phyloP scores from a whole-genome alignment of 2,888 invertebrate genomes.

The Quadriops clusia region DNA sequence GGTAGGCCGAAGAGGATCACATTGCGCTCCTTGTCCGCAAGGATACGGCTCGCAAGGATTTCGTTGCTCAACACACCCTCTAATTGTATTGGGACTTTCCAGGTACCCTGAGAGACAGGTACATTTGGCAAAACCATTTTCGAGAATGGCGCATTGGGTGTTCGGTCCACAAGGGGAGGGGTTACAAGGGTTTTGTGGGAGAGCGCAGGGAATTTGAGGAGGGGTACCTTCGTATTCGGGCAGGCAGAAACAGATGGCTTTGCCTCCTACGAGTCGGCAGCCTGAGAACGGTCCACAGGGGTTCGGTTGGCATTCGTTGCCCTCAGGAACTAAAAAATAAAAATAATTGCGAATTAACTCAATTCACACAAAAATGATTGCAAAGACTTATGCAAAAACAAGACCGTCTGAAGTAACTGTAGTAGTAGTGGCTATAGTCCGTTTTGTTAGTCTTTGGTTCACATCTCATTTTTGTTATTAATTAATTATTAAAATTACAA shows the following conservation, averaged over 20 bases:
- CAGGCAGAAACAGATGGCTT: slow-evolving; percentile 76
- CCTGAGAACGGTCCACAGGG: slow-evolving; percentile 77
- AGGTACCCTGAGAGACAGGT: slow-evolving; percentile 72
- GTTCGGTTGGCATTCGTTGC: slow-evolving; percentile 70
- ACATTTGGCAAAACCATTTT: slow-evolving; percentile 76
- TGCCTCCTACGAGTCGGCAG: slow-evolving; percentile 61
- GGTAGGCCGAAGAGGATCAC: slow-evolving; percentile 66
- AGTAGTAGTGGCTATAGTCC: neutral
- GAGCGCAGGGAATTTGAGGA: slow-evolving; percentile 54
- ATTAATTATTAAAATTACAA: neutral
- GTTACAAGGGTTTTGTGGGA: slow-evolving; percentile 69
- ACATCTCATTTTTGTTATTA: too few relatives aligned
- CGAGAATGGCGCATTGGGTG: slow-evolving; percentile 66
- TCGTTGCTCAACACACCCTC: slow-evolving; percentile 68
- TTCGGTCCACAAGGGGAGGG: slow-evolving; percentile 82
- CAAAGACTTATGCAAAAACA: too few relatives aligned
- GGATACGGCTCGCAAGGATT: slow-evolving; percentile 76
- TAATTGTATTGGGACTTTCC: slow-evolving; percentile 77
- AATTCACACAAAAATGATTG: too few relatives aligned
- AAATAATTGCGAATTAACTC: too few relatives aligned
- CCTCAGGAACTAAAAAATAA: slow-evolving; percentile 65
- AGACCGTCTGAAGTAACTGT: slow-evolving; percentile 5
- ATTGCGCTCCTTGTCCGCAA: slow-evolving; percentile 66
- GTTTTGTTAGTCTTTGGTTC: slow-evolving; percentile 7
- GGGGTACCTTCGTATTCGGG: slow-evolving; percentile 81